Evolutionary conservation across 2,113 vertebrate species (phyloP).

Genomic region (Semnornis frantzii): DNA sequence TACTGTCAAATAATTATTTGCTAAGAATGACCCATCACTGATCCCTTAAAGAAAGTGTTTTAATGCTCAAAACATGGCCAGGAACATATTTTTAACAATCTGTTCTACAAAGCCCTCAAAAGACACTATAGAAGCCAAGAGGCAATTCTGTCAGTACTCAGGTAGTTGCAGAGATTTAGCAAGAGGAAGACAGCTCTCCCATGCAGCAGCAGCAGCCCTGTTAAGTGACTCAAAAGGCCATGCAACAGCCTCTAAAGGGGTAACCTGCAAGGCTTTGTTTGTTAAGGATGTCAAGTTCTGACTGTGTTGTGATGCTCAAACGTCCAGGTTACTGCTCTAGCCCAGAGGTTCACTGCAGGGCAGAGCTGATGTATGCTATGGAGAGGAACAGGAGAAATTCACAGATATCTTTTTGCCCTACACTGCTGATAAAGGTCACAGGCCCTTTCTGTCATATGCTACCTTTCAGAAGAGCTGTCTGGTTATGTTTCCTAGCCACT

Average conservation of each 20-base stretch:
- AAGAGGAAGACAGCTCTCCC: neutral
- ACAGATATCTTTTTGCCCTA: neutral
- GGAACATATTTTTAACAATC: neutral
- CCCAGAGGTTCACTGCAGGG: neutral
- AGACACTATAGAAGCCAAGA: neutral
- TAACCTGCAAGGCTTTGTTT: neutral
- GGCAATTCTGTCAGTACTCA: neutral
- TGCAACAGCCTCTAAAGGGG: neutral
- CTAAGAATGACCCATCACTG: neutral
- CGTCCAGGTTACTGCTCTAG: neutral
- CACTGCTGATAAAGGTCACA: neutral
- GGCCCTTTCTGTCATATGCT: neutral
- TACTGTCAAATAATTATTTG: neutral
- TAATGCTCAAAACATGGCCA: neutral
- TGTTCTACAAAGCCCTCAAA: neutral
- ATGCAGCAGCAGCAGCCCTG: neutral
- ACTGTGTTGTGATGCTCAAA: neutral
- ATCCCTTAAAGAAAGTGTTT: neutral
- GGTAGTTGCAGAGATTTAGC: neutral
- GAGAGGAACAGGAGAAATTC: neutral
- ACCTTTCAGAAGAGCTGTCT: neutral
- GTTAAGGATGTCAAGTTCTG: neutral
- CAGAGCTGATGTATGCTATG: fast-evolving
- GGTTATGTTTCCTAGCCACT: neutral
- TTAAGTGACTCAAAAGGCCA: neutral